These are phyloP conservation scores for Cyclina sinensis DNA, from an alignment of 1,140 invertebrate genomes.

Conservation along the genomic window DNA sequence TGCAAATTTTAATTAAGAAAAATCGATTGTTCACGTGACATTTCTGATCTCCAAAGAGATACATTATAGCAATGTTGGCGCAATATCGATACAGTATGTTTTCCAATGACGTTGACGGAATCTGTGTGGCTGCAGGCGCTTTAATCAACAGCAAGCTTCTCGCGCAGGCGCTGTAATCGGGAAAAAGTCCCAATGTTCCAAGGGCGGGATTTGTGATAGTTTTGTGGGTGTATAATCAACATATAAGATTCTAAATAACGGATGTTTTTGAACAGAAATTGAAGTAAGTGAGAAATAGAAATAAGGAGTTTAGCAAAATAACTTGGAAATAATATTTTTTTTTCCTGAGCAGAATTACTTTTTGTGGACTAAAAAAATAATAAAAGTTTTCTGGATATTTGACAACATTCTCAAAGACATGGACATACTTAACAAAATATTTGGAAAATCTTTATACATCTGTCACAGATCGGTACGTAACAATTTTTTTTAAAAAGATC, in stretches of 20 bases:
- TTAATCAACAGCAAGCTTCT: slow-evolving; percentile 8
- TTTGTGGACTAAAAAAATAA: not conserved
- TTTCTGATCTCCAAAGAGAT: slow-evolving; percentile 14
- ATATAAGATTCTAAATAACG: slow-evolving; percentile 45
- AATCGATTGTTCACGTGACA: slow-evolving; percentile 10
- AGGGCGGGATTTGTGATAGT: slow-evolving; percentile 46
- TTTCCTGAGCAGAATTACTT: not conserved
- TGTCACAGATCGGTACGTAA: slow-evolving; percentile 39
- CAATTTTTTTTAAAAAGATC: not conserved
- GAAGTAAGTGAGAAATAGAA: slow-evolving; percentile 14
- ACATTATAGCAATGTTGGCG: not conserved
- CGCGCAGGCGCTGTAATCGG: slow-evolving; percentile 30
- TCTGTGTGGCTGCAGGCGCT: slow-evolving; percentile 1
- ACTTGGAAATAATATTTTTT: not conserved
- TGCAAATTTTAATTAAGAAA: slow-evolving; percentile 35
- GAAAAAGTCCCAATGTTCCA: slow-evolving; percentile 25
- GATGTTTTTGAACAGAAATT: slow-evolving; percentile 7
- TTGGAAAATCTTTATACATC: slow-evolving; percentile 39
- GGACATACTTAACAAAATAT: slow-evolving; percentile 39
- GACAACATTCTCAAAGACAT: not conserved
- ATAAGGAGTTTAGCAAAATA: not conserved
- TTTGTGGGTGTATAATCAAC: slow-evolving; percentile 37
- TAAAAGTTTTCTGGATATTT: not conserved
- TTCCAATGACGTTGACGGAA: slow-evolving; percentile 29
- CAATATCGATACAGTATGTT: slow-evolving; percentile 8